Conservation (phyloP, 2,797 vertebrate species). For the Trematomus bernacchii region DNA sequence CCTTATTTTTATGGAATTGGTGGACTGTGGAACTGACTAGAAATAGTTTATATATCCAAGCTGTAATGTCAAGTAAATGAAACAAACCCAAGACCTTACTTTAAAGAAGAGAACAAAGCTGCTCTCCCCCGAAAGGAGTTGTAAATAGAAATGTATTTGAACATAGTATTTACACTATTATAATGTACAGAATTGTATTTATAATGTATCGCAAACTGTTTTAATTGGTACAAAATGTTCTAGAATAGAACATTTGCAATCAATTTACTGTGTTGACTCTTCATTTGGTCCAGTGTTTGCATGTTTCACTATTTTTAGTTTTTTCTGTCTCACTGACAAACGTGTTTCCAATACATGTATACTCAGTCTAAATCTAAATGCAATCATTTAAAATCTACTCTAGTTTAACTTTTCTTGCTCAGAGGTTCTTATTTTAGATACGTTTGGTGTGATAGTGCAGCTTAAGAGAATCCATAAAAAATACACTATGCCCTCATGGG, state of each 20-base stretch:
- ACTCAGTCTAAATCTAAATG: background rate
- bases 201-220: conserved; percentile 93
- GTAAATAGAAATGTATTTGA: conserved; percentile 92
- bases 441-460: background rate
- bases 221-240: conserved; percentile 95
- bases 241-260: conserved; percentile 94
- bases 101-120: conserved; percentile 91
- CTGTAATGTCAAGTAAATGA: conserved; percentile 84
- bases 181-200: conserved; percentile 99
- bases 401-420: background rate
- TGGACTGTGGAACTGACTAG: conserved; percentile 74
- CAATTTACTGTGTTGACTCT: conserved; percentile 59
- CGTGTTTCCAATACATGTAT: background rate
- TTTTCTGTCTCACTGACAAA: background rate
- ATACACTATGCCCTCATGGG: background rate
- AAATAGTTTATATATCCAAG: conserved; percentile 76
- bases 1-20: conserved; percentile 67
- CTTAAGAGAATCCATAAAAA: background rate
- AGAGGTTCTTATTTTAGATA: background rate
- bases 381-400: background rate
- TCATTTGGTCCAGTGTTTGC: conserved; percentile 45
- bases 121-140: conserved; percentile 90
- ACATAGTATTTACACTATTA: conserved; percentile 92
- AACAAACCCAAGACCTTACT: conserved; percentile 89
- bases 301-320: background rate